Evolutionary conservation across 1,140 invertebrate species (phyloP).

Genomic region (Leptinotarsa texana): DNA sequence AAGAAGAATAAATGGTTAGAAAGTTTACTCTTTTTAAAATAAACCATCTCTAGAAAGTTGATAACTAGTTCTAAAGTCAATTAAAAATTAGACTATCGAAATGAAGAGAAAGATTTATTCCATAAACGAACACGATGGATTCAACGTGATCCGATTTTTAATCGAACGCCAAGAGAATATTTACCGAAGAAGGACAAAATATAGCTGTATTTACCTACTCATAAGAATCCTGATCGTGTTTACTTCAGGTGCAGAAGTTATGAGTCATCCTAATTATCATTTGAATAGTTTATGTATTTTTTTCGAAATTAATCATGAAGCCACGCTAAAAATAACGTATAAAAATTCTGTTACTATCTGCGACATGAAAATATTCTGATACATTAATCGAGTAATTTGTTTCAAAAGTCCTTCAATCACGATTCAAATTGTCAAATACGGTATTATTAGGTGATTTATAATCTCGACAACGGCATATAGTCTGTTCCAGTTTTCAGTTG

Average conservation of each 20-base stretch:
- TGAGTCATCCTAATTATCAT: background rate
- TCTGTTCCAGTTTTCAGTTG: slow-evolving; percentile 2
- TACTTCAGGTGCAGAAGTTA: background rate
- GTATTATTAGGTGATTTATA: slow-evolving; percentile 14
- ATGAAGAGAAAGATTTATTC: too few species aligned
- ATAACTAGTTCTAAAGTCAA: too few species aligned
- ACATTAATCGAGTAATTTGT: background rate
- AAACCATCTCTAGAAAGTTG: too few species aligned
- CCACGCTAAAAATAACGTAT: background rate
- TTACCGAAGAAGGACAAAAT: background rate
- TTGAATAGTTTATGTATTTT: background rate
- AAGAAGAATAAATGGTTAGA: too few species aligned
- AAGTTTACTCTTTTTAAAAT: too few species aligned
- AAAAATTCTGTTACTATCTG: background rate
- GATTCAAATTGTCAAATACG: slow-evolving; percentile 11
- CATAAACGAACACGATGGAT: too few species aligned
- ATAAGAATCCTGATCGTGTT: background rate
- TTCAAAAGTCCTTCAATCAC: background rate
- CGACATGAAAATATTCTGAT: background rate
- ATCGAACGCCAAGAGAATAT: background rate
- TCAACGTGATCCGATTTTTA: too few species aligned
- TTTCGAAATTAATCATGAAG: background rate
- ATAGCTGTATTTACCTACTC: background rate
- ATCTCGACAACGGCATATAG: background rate
- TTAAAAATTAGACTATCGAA: too few species aligned